Evolutionary conservation across 92 coral and sea anemone species (phyloP).

Genomic region (Epizoanthus illoricatus): DNA sequence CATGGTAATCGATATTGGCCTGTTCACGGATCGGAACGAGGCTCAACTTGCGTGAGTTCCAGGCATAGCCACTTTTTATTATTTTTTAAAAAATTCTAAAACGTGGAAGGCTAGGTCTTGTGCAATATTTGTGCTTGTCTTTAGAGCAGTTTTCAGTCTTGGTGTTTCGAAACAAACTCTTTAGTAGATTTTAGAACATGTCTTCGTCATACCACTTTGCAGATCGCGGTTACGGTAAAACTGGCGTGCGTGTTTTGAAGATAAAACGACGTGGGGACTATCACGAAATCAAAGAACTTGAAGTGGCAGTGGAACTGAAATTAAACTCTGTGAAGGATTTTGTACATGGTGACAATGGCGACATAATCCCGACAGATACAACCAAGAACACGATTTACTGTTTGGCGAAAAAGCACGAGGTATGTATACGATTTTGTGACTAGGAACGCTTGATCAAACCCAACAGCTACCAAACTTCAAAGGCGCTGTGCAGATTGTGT

Average conservation of each 20-base stretch:
- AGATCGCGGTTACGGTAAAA: slow-evolving; percentile 73
- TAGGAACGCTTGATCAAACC: no score
- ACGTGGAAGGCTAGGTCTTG: no score
- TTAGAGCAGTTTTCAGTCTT: no score
- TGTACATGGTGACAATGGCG: slow-evolving; percentile 58
- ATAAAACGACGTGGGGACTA: slow-evolving; percentile 68
- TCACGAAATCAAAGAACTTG: slow-evolving; percentile 76
- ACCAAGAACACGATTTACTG: slow-evolving; percentile 79
- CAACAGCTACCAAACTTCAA: neutral
- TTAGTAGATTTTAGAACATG: neutral
- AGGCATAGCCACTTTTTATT: no score
- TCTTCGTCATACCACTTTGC: slow-evolving; percentile 26
- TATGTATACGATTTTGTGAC: neutral
- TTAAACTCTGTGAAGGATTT: slow-evolving; percentile 60
- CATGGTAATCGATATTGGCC: no score
- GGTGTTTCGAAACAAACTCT: no score
- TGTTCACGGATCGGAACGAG: no score
- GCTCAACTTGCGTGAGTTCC: no score
- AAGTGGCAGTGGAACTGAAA: slow-evolving; percentile 75
- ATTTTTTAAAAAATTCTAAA: no score
- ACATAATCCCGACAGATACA: slow-evolving; percentile 80
- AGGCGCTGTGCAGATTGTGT: neutral
- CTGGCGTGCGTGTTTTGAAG: slow-evolving; percentile 76
- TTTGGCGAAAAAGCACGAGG: slow-evolving; percentile 73
- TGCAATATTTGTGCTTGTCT: no score